These are phyloP conservation scores for Meganola albula DNA, from an alignment of 2,888 invertebrate genomes.

Conservation along the genomic window DNA sequence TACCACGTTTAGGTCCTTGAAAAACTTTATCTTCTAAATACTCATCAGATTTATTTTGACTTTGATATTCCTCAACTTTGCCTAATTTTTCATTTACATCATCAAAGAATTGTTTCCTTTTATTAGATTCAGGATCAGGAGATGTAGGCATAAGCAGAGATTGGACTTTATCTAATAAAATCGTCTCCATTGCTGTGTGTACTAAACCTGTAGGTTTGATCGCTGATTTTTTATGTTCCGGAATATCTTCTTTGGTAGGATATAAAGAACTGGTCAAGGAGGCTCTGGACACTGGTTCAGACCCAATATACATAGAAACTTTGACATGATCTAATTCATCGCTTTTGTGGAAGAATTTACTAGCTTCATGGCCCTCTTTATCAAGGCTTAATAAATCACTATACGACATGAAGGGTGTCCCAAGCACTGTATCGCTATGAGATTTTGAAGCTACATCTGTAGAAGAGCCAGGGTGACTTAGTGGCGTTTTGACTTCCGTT, in stretches of 20 bases:
- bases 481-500: conserved; percentile 48
- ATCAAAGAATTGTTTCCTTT: conserved; percentile 56
- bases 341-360: conserved; percentile 49
- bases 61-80: conserved; percentile 48
- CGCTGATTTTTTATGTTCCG: conserved; percentile 43
- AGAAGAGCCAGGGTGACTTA: conserved; percentile 59
- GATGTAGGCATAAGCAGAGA: conserved; percentile 58
- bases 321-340: conserved; percentile 51
- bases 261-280: conserved; percentile 50
- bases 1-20: conserved; percentile 16
- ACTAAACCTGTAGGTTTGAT: conserved; percentile 61
- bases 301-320: conserved; percentile 69
- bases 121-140: conserved; percentile 41
- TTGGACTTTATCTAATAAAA: conserved; percentile 74
- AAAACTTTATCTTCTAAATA: conserved; percentile 19
- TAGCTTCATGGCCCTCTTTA: conserved; percentile 43
- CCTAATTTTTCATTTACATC: conserved; percentile 60
- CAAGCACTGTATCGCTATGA: conserved; percentile 71
- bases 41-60: conserved; percentile 17
- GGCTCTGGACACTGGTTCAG: conserved; percentile 61
- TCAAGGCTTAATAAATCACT: conserved; percentile 61
- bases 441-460: conserved; percentile 60
- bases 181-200: conserved; percentile 76
- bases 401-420: conserved; percentile 72
- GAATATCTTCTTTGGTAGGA: conserved; percentile 39